Conservation (phyloP, 2,888 invertebrate species). For the Andrena praecox region DNA sequence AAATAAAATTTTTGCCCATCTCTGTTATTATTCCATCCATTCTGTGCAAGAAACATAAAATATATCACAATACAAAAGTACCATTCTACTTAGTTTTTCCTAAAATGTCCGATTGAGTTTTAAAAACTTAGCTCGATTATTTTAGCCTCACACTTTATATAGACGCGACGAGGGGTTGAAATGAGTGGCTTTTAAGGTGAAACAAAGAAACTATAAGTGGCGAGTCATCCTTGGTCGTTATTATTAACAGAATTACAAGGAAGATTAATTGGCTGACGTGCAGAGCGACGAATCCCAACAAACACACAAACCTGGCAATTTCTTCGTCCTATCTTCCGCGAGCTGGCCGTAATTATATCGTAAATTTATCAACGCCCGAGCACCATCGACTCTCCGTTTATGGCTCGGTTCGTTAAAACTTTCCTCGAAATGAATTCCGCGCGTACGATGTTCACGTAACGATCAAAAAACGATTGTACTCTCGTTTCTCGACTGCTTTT, state of each 20-base stretch:
- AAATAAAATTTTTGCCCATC: no score
- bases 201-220: no score
- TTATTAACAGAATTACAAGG: background rate
- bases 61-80: no score
- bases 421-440: slow-evolving; percentile 37
- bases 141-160: no score
- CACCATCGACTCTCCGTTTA: slow-evolving; percentile 26
- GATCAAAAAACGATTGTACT: slow-evolving; percentile 42
- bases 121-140: no score
- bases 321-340: slow-evolving; percentile 16
- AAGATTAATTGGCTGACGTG: background rate
- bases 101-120: no score
- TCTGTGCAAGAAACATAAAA: no score
- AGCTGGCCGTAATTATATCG: slow-evolving; percentile 37
- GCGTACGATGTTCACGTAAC: slow-evolving; percentile 38
- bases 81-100: no score
- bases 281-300: background rate
- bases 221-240: background rate
- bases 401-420: slow-evolving; percentile 51
- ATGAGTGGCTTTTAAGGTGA: no score
- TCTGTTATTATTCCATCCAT: no score
- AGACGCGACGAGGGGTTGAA: no score
- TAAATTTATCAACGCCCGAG: slow-evolving; percentile 34
- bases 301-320: background rate
- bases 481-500: slow-evolving; percentile 20